phyloP scores from a whole-genome alignment of 2,797 vertebrate species.

The Rallus crepitans region DNA sequence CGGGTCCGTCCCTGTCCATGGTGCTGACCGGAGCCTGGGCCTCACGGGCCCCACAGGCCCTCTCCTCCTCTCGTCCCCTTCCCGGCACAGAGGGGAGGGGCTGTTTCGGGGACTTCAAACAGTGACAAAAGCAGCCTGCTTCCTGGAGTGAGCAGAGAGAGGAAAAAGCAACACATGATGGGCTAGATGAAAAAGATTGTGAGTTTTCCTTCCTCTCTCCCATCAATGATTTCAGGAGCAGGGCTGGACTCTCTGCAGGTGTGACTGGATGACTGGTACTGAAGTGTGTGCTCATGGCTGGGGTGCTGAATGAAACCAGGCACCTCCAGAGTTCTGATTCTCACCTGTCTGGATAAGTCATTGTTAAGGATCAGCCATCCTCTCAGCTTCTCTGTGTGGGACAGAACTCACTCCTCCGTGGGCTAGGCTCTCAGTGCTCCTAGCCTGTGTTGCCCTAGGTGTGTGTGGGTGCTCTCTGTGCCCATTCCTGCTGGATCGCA shows the following conservation, averaged over 20 bases:
- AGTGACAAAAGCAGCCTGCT: not conserved
- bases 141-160: not conserved
- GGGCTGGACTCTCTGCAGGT: not conserved
- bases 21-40: not conserved
- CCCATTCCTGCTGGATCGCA: not conserved
- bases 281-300: not conserved
- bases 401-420: not conserved
- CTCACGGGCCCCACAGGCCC: not conserved
- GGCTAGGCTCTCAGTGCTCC: not conserved
- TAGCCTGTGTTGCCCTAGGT: not conserved
- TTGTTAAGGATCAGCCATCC: not conserved
- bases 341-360: not conserved
- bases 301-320: not conserved
- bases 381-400: not conserved
- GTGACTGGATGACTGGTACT: not conserved
- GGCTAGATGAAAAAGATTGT: not conserved
- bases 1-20: conserved; percentile 1
- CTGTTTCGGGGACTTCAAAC: not conserved
- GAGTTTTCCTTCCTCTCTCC: not conserved
- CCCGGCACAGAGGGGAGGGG: not conserved
- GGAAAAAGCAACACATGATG: not conserved
- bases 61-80: not conserved
- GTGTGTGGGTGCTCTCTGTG: not conserved
- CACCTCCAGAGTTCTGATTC: not conserved
- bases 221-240: not conserved